Evolutionary conservation across 64 coral and sea anemone genomes (phyloP), one percentile per base, ranked within the genome.

Genomic region (Stichodactyla helianthus): DNA sequence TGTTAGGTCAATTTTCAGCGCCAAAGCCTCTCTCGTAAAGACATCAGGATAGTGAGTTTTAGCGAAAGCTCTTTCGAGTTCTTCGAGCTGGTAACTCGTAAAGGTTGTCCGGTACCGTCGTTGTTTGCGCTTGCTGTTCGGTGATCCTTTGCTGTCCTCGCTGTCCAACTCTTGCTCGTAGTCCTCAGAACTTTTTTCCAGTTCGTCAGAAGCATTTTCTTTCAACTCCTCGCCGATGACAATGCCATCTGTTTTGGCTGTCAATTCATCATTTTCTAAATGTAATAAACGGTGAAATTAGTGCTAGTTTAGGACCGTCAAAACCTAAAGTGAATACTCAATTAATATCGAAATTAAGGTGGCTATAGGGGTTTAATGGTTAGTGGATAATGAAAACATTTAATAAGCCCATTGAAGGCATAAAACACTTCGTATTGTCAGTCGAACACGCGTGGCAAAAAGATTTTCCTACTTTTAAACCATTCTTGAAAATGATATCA

Each of bases 1-100:
- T 4, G 97, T 99, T 10, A 99, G 83, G 84, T 99, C 97, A 84
- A 99, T 99, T 79, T 99, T 99, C 91, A 99, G 77, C 5, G 97
- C 97, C 12, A 99, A 76, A 17, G 97, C 97, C 51, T 99, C 97
- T 9, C 97, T 85, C 2, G 97, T 99, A 54, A 99, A 99, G 0
- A 99, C 97, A 23, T 99, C 97, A 0, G 97, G 97, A 74, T 99
- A 99, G 59, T 99, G 97, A 54, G 97, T 99, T 52, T 99, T 99
- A 0, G 97, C 74, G 71, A 99, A 99, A 11, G 97, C 97, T 83
- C 97, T 84, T 83, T 99, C 97, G 10, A 99, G 78, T 74, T 99
- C 93, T 86, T 99, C 97, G 2, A 99, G 50, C 64, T 99, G 97
- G 89, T 95, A 95, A 79, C 97, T 99, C 62, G 97, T 99, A 82